A percentile compares a stretch with the other conserved stretches of the same genome.
These are phyloP conservation scores for Halyomorpha halys DNA, from an alignment of 1,140 invertebrate species.

Conservation along the genomic window DNA sequence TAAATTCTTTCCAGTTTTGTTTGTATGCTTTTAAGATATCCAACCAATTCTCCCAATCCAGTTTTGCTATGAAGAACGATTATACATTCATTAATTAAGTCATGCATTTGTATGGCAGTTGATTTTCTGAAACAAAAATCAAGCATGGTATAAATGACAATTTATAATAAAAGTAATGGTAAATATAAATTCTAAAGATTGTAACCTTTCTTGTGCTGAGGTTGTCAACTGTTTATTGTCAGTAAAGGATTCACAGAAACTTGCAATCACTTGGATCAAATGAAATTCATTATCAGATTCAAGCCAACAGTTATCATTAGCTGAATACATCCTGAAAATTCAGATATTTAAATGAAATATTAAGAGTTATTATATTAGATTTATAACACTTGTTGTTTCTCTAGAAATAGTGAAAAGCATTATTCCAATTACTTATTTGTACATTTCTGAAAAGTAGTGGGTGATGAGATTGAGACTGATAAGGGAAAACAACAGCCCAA, in stretches of 20 bases:
- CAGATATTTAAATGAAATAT: no score
- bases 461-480: no score
- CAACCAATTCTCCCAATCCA: slow-evolving; percentile 45
- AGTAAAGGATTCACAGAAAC: slow-evolving; percentile 51
- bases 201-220: slow-evolving; percentile 32
- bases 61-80: slow-evolving; percentile 56
- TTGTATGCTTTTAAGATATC: slow-evolving; percentile 43
- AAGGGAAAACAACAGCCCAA: no score
- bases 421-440: no score
- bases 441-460: no score
- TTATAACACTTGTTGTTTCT: no score
- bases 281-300: slow-evolving; percentile 67
- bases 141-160: slow-evolving; percentile 19
- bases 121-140: slow-evolving; percentile 40
- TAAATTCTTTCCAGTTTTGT: slow-evolving; percentile 30
- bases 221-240: slow-evolving; percentile 41
- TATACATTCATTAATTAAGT: slow-evolving; percentile 53
- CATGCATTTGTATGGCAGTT: slow-evolving; percentile 51
- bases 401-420: no score
- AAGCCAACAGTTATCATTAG: slow-evolving; percentile 64
- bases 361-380: no score
- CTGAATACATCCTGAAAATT: slow-evolving; percentile 51
- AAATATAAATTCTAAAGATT: background rate
- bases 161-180: background rate
- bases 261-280: slow-evolving; percentile 54